Evolutionary conservation across 2,113 vertebrate species (phyloP).

Genomic region (Danionella cerebrum): DNA sequence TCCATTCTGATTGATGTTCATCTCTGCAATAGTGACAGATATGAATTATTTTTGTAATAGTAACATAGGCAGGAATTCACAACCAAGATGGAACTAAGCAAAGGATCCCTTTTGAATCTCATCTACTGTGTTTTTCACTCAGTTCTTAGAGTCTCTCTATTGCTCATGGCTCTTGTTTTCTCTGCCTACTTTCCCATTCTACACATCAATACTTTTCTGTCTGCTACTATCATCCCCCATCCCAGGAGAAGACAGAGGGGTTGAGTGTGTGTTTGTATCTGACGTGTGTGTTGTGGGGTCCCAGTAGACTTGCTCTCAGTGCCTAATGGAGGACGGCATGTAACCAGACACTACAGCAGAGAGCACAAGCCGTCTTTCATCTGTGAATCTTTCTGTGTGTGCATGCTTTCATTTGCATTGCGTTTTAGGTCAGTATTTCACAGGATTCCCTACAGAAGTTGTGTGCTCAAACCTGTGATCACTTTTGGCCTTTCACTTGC

Average conservation of each 20-base stretch:
- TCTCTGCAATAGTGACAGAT: not conserved
- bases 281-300: slow-evolving; percentile 32
- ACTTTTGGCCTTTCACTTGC: slow-evolving; percentile 1
- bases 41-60: too few relatives aligned
- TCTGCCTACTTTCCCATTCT: slow-evolving; percentile 31
- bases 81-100: not conserved
- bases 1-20: not conserved
- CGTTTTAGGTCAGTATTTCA: not conserved
- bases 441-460: not conserved
- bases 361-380: slow-evolving; percentile 9
- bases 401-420: not conserved
- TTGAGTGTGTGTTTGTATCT: slow-evolving; percentile 17
- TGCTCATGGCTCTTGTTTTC: not conserved
- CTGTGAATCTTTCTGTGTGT: slow-evolving; percentile 7
- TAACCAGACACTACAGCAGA: slow-evolving; percentile 51
- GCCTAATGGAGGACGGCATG: slow-evolving; percentile 59
- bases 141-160: not conserved
- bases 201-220: slow-evolving; percentile 55
- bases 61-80: too few relatives aligned
- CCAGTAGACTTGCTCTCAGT: slow-evolving; percentile 48
- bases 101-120: not conserved
- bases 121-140: not conserved
- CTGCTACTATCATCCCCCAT: slow-evolving; percentile 48
- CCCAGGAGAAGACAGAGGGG: slow-evolving; percentile 19
- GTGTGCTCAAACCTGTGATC: not conserved